These are phyloP conservation scores for Alouatta palliata DNA, from an alignment of 2,113 vertebrate genomes.

Conservation along the genomic window DNA sequence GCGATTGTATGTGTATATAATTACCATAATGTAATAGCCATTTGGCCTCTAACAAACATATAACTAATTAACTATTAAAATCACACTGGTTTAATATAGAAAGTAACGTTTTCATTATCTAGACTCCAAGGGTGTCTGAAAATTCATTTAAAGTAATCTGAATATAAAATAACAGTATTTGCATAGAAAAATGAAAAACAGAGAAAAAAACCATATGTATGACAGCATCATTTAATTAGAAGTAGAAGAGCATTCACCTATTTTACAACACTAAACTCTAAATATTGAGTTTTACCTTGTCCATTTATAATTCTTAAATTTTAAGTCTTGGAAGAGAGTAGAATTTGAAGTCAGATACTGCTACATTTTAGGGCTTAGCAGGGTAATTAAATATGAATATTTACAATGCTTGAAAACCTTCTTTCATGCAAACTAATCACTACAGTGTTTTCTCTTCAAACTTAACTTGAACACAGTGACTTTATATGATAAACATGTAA, in stretches of 20 bases:
- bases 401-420: background rate
- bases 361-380: background rate
- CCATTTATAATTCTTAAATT: background rate
- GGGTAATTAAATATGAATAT: background rate
- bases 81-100: background rate
- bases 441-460: background rate
- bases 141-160: constrained; percentile 42
- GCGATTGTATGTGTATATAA: background rate
- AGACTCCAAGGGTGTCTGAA: constrained; percentile 17
- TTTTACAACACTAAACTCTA: background rate
- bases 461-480: background rate
- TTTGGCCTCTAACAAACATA: constrained; percentile 34
- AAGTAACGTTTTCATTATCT: constrained; percentile 43
- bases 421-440: background rate
- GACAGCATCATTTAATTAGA: background rate
- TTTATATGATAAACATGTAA: background rate
- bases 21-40: constrained; percentile 36
- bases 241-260: background rate
- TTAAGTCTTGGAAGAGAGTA: background rate
- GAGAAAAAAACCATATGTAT: background rate
- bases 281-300: background rate
- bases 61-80: constrained; percentile 48
- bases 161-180: constrained; percentile 41
- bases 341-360: background rate
- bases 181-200: constrained; percentile 28